A percentile compares a stretch with the other conserved stretches of the same genome.
Evolutionary conservation across 2,797 vertebrate genomes (phyloP).

Genomic region (Amphiprion clarkii): DNA sequence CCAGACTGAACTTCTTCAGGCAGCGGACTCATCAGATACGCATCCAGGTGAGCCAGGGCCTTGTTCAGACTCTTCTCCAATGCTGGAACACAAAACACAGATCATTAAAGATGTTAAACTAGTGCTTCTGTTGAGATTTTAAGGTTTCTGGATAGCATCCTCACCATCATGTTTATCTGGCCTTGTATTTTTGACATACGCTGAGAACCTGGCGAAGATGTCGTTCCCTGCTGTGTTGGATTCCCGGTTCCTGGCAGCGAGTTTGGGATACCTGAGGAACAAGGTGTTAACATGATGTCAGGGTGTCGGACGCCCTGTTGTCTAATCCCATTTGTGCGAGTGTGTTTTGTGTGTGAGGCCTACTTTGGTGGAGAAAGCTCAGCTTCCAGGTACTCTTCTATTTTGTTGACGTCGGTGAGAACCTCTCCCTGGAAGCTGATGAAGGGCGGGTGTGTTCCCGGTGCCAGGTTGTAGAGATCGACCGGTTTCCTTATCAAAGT

Average conservation of each 20-base stretch:
- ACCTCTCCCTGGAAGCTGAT: conserved; percentile 97
- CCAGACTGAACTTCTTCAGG: conserved; percentile 87
- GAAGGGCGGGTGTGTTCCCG: conserved; percentile 96
- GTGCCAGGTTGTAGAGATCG: conserved; percentile 96
- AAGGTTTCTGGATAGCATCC: neutral
- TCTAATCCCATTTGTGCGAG: neutral
- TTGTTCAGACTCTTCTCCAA: conserved; percentile 93
- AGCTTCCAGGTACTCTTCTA: conserved; percentile 97
- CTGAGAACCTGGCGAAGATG: conserved; percentile 96
- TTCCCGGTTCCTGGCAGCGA: conserved; percentile 91
- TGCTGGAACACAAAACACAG: conserved; percentile 74
- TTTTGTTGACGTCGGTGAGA: conserved; percentile 96
- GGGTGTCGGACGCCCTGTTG: neutral
- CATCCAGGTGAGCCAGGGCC: conserved; percentile 91
- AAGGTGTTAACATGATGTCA: neutral
- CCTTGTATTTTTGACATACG: conserved; percentile 95
- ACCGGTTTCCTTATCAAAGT: conserved; percentile 90
- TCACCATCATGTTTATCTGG: conserved; percentile 89
- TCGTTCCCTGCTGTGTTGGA: conserved; percentile 95
- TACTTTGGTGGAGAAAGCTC: conserved; percentile 94
- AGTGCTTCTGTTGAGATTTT: neutral
- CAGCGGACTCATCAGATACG: conserved; percentile 89
- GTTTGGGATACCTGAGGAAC: conserved; percentile 90
- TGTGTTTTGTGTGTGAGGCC: conserved; percentile 21
- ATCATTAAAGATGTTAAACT: neutral